phyloP scores from a whole-genome alignment of 2,113 vertebrate genomes.

The Isichthys henryi region DNA sequence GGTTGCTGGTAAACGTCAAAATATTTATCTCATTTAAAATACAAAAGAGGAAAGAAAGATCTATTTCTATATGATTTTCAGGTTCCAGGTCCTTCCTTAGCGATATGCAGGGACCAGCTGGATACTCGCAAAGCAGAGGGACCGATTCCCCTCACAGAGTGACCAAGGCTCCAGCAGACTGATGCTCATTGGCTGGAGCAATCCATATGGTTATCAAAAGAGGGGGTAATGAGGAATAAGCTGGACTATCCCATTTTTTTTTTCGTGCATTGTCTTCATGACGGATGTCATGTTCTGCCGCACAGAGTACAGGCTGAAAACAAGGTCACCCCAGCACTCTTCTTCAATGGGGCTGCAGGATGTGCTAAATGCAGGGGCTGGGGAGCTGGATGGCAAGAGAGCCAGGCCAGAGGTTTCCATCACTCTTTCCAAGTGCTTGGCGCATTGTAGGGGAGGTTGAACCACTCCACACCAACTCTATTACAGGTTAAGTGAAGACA shows the following conservation, averaged over 20 bases:
- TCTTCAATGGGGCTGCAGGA: not conserved
- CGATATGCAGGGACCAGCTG: not conserved
- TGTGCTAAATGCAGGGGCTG: not conserved
- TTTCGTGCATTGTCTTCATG: not conserved
- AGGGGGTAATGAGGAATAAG: not conserved
- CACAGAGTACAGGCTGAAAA: not conserved
- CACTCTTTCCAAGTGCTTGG: slow-evolving; percentile 33
- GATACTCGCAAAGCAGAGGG: not conserved
- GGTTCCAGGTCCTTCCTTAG: not conserved
- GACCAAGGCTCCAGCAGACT: not conserved
- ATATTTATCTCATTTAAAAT: not conserved
- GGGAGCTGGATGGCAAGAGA: not conserved
- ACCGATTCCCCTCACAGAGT: not conserved
- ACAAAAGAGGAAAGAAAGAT: not conserved
- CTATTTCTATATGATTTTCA: not conserved
- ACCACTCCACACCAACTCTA: slow-evolving; percentile 17
- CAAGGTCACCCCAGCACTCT: not conserved
- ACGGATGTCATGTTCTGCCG: not conserved
- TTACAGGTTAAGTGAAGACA: slow-evolving; percentile 14
- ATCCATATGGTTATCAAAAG: not conserved
- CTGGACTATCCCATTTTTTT: not conserved
- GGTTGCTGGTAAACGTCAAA: not conserved
- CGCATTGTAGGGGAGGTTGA: slow-evolving; percentile 21
- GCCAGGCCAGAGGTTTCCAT: slow-evolving; percentile 3
- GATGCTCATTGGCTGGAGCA: not conserved